Evolutionary conservation across 1,140 invertebrate species (phyloP), one percentile per base, ranked within the genome.

Genomic region (Zaprionus capensis): DNA sequence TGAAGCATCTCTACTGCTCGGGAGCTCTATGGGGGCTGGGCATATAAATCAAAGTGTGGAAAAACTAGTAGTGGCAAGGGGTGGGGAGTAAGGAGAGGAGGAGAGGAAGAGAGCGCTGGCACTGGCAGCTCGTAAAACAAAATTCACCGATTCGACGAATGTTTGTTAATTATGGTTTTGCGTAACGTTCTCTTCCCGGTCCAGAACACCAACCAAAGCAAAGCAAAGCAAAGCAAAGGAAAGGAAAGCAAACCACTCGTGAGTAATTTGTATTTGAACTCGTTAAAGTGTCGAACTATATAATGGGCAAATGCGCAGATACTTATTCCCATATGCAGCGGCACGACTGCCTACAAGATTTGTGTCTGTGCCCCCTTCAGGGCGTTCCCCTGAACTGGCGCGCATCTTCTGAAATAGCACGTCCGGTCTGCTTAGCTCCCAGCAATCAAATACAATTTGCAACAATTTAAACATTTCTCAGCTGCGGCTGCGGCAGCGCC

Each of bases 151-250:
- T 79, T 76, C 68, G 68, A 38, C 71, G 79, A 85, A 90, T 91
- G 85, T 90, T 82, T 74, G 86, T 86, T 90, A 90, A 90, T 90
- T 85, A 85, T 90, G 79, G 86, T 91, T 85, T 88, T 91, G 86
- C 82, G 85, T 90, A 91, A 90, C 76, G 80, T 71, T 80, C 73
- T 31, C 63, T 76, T 57, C 46, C 36, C 49, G 14, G 44, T 7
- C 57, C n/a, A 59, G 31, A 34, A 31, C 28, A 28, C 28, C 7
- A 28, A 31, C 28, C 28, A 34, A 34, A 34, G 31, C 31, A 11
- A 34, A 31, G 28, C 26, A 6, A 28, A 28, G 26, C 7, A 31
- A 31, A 31, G 28, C 28, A 31, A 31, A 34, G 31, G 2, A 34
- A 34, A 34, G 31, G 31, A 34, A 34, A 65, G 59, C 46, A 36